Base-by-base conservation (phyloP, 2,888 invertebrate genomes). In the Myopa testacea region DNA sequence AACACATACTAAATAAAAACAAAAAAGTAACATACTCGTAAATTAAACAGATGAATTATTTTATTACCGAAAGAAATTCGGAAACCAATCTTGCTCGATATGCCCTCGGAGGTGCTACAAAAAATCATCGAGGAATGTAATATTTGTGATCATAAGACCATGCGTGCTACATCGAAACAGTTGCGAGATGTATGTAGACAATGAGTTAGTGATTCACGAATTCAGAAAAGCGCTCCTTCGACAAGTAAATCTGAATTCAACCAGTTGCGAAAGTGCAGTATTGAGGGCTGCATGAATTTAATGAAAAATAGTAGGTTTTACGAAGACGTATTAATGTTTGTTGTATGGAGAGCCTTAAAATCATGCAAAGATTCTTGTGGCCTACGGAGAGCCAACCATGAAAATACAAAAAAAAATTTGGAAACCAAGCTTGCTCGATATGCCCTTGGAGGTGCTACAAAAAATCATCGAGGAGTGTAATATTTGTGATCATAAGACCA, bases 61-160 rank as follows among this genome's bases (percentile, higher is more conserved):
- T n/a, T n/a, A n/a, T n/a, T n/a, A n/a, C n/a, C n/a, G n/a, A n/a
- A n/a, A n/a, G n/a, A n/a, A n/a, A n/a, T n/a, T n/a, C n/a, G n/a
- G n/a, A n/a, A n/a, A n/a, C n/a, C n/a, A 7, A 82, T 79, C 26
- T 52, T 86, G 7, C 83, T 80, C 40, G 80, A 83, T 74, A 75
- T 86, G 19, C 86, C 86, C 4, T 79, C 77, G 37, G 85, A 85
- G 65, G n/a, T 86, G 12, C 78, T 85, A 4, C 81, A 84, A 63
- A 83, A 83, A 69, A 86, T 86, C 19, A 81, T 86, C 52, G 81
- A 83, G 63, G n/a, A n/a, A n/a, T n/a, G n/a, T n/a, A n/a, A n/a
- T n/a, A 84, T 83, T 45, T 84, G 84, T 84, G 84, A 86, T 81
- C 82, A 84, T n/a, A 85, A 84, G 77, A 83, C 84, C 6, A 82